Evolutionary conservation across 2,113 vertebrate genomes (phyloP).

Genomic region (Colossoma macropomum): DNA sequence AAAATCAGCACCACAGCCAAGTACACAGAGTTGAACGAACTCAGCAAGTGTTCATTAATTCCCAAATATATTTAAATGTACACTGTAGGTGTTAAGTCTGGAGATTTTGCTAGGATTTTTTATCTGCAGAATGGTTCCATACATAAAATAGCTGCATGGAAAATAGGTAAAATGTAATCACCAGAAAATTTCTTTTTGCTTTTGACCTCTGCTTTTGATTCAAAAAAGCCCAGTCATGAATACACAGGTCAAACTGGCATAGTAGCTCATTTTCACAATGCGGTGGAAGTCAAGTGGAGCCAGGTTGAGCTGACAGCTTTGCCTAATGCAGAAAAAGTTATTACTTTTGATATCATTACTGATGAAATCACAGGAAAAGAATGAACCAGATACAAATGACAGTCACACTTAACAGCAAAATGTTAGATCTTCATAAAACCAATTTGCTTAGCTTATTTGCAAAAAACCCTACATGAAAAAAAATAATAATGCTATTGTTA

Average conservation of each 20-base stretch:
- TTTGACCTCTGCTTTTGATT: background rate
- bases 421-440: background rate
- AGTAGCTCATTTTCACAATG: background rate
- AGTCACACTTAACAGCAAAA: too few species aligned
- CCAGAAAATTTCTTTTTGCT: background rate
- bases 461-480: background rate
- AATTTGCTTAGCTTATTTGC: background rate
- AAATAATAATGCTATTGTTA: background rate
- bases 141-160: background rate
- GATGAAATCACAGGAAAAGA: background rate
- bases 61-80: background rate
- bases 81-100: background rate
- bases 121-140: background rate
- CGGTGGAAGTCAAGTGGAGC: background rate
- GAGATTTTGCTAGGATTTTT: background rate
- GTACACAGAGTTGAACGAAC: too few species aligned
- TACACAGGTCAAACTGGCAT: background rate
- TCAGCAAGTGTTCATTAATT: background rate
- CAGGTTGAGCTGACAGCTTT: background rate
- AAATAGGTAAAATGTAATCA: background rate
- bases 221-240: background rate
- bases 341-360: background rate
- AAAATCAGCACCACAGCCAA: background rate
- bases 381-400: background rate
- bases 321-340: background rate